Base-by-base conservation (phyloP, 2,113 vertebrate genomes). In the Sardina pilchardus region DNA sequence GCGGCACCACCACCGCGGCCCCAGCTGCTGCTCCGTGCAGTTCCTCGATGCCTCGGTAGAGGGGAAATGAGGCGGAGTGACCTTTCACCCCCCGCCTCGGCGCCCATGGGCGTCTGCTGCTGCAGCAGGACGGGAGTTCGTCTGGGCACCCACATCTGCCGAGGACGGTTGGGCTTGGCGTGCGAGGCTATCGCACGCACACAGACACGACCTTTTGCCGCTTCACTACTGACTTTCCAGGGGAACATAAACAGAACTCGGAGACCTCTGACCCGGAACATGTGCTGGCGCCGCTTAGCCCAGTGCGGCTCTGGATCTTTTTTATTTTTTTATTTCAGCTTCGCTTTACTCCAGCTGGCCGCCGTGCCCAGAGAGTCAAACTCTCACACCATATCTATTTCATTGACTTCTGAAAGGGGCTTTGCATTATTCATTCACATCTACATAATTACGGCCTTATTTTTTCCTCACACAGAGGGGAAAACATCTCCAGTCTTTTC, bases 211-310 rank as follows among this genome's bases (percentile, higher is more conserved):
- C 71, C 84, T 81, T 81, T 67, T 85, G 88, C 86, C 85, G 83
- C 87, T 88, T 90, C 36, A 85, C 86, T 81, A 30, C n/a, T 87
- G 56, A 84, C 8, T 81, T 86, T 83, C 83, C 26, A n/a, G 84
- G 30, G 81, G 86, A 86, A 83, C 81, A 56, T 63, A 59, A 63
- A 63, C 1, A 19, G 14, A 86, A 1, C 71, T 82, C 59, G 44
- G 30, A n/a, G 83, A 90, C 75, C 87, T 71, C 34, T 81, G 83
- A 86, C 81, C 53, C 44, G 0, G 7, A 0, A 34, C 71, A 36
- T 71, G 63, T 17, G 71, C 3, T 78, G 71, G 3, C 5, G 30
- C 71, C 39, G 71, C 30, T 78, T 59, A 30, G 30, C 71, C 71
- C 16, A 34, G 26, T 71, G n/a, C 26, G 26, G 59, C 50, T 53